These are phyloP conservation scores for Telenomus remus DNA, from an alignment of 1,140 invertebrate genomes.

Conservation along the genomic window DNA sequence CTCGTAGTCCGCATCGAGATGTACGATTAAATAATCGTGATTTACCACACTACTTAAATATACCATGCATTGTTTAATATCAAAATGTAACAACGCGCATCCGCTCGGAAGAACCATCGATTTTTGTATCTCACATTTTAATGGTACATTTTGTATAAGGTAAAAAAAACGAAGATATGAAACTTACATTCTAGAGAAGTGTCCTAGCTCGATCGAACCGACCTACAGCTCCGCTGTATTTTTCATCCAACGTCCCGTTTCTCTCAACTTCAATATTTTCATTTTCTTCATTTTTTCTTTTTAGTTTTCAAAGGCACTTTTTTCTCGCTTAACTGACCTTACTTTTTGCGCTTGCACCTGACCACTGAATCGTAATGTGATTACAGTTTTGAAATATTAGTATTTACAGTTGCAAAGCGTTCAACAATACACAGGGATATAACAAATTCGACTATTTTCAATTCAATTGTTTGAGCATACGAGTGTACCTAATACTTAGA, in stretches of 20 bases:
- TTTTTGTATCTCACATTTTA: conserved; percentile 30
- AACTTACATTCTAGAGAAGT: conserved; percentile 71
- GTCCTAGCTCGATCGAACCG: conserved; percentile 64
- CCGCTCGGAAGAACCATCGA: conserved; percentile 31
- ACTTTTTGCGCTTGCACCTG: conserved; percentile 35
- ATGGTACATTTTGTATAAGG: conserved; percentile 42
- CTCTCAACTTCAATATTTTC: conserved; percentile 29
- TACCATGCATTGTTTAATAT: conserved; percentile 37
- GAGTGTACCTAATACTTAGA: too few relatives aligned
- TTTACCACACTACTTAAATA: conserved; percentile 29
- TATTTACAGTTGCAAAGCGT: background rate
- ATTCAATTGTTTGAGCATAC: too few relatives aligned
- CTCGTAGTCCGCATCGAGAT: conserved; percentile 28
- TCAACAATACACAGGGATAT: too few relatives aligned
- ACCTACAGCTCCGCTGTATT: conserved; percentile 63
- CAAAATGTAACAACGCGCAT: conserved; percentile 18
- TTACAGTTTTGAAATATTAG: background rate
- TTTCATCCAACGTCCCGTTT: conserved; percentile 59
- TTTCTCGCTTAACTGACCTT: conserved; percentile 22
- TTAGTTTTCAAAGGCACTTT: conserved; percentile 66
- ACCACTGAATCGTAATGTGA: conserved; percentile 14
- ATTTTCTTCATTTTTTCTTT: too few relatives aligned
- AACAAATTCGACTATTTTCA: too few relatives aligned
- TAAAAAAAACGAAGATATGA: conserved; percentile 46
- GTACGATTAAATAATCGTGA: conserved; percentile 44